Evolutionary conservation across 2,888 invertebrate species (phyloP).

Genomic region (Spatulosminthurus flaviceps): DNA sequence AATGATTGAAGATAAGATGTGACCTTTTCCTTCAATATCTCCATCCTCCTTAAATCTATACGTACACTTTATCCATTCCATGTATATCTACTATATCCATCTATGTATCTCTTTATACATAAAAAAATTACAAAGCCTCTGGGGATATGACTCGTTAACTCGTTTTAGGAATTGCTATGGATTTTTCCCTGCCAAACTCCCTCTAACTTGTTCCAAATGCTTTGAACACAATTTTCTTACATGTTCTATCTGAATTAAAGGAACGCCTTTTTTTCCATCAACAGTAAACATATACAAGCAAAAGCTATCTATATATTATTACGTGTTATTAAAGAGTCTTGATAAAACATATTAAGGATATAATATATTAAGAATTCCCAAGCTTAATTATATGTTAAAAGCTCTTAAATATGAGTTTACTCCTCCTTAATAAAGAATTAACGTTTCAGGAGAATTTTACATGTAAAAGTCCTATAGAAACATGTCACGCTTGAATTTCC

Average conservation of each 20-base stretch:
- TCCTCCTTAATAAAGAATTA: no score
- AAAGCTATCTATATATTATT: no score
- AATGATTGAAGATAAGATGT: conserved; percentile 30
- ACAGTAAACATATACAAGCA: no score
- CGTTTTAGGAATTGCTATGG: not conserved
- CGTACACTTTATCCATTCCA: not conserved
- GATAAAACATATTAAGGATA: no score
- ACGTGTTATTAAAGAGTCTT: no score
- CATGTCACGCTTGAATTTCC: conserved; percentile 1
- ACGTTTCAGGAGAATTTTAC: no score
- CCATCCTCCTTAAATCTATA: not conserved
- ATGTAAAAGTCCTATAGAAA: not conserved
- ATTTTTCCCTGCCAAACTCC: conserved; percentile 10
- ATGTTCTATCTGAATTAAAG: not conserved
- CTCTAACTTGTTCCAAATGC: not conserved
- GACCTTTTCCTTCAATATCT: conserved; percentile 21
- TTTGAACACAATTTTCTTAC: not conserved
- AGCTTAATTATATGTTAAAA: no score
- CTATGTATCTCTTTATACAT: not conserved
- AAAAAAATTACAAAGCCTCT: not conserved
- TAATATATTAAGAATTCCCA: no score
- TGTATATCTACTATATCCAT: no score
- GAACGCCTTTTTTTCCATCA: no score
- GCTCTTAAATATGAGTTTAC: no score
- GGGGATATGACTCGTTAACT: conserved; percentile 7